phyloP scores from a whole-genome alignment of 2,113 vertebrate genomes.

The Megalops atlanticus region DNA sequence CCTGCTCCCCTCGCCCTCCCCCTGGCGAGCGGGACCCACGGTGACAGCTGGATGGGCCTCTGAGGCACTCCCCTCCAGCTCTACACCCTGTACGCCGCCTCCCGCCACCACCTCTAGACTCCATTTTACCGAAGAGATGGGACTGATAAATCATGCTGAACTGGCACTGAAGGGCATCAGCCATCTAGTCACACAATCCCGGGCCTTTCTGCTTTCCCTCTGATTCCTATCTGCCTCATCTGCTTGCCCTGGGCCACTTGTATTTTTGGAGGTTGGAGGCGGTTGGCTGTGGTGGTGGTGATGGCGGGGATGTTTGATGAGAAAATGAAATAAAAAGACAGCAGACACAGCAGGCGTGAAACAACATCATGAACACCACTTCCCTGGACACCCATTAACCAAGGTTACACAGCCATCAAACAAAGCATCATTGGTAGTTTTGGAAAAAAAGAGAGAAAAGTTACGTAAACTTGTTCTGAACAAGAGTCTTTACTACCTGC shows the following conservation, averaged over 20 bases:
- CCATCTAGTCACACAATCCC: slow-evolving; percentile 54
- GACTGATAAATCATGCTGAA: slow-evolving; percentile 63
- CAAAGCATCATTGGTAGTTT: slow-evolving; percentile 62
- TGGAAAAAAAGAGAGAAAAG: slow-evolving; percentile 52
- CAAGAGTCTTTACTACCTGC: slow-evolving; percentile 81
- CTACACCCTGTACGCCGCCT: slow-evolving; percentile 59
- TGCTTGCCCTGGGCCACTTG: slow-evolving; percentile 58
- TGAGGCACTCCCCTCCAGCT: slow-evolving; percentile 74
- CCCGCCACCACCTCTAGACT: slow-evolving; percentile 56
- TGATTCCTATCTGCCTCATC: slow-evolving; percentile 56
- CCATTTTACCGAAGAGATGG: slow-evolving; percentile 58
- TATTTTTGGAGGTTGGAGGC: slow-evolving; percentile 26
- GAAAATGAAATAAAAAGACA: slow-evolving; percentile 49
- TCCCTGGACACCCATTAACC: slow-evolving; percentile 69
- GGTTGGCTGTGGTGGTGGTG: neutral
- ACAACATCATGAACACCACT: slow-evolving; percentile 34
- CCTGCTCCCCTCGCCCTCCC: neutral
- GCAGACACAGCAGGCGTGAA: slow-evolving; percentile 34
- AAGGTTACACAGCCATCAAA: slow-evolving; percentile 67
- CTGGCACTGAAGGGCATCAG: slow-evolving; percentile 62
- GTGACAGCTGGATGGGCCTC: slow-evolving; percentile 82
- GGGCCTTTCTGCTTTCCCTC: slow-evolving; percentile 21
- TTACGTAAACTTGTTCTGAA: slow-evolving; percentile 75
- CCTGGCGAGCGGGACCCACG: slow-evolving; percentile 33
- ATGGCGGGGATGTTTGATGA: slow-evolving; percentile 17